phyloP scores from a whole-genome alignment of 1,140 invertebrate species.

The Monomorium pharaonis region DNA sequence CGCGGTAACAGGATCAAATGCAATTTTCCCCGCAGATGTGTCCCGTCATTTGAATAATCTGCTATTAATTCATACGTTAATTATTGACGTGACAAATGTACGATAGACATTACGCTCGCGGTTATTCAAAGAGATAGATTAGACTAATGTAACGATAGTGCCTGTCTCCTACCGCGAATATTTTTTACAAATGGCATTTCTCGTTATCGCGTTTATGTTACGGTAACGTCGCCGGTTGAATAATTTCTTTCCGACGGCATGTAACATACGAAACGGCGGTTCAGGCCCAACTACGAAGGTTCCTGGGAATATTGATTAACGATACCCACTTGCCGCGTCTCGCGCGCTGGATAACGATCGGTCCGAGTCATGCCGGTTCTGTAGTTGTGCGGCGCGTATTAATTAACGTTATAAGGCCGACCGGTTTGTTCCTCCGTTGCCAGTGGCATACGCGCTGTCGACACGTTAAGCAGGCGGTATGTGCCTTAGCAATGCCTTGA shows the following conservation, averaged over 20 bases:
- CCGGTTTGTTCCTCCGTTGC: constrained; percentile 43
- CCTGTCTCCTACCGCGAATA: neutral
- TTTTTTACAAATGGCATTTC: neutral
- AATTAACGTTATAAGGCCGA: constrained; percentile 72
- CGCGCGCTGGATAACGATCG: constrained; percentile 73
- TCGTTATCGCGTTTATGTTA: neutral
- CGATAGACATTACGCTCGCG: neutral
- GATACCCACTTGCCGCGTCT: constrained; percentile 46
- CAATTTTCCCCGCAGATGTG: neutral
- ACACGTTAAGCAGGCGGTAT: neutral
- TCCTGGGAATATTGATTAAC: constrained; percentile 71
- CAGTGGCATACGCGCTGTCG: constrained; percentile 15
- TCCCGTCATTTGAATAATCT: neutral
- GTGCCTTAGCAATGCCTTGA: neutral
- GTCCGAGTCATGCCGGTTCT: constrained; percentile 56
- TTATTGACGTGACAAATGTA: neutral
- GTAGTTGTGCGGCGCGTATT: constrained; percentile 70
- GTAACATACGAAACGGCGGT: neutral
- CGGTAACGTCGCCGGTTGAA: neutral
- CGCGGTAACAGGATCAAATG: neutral
- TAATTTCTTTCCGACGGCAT: neutral
- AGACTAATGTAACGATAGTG: neutral
- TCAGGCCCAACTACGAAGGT: neutral
- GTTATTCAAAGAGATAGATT: neutral
- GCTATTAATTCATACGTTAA: neutral